Base-by-base conservation (phyloP, 2,797 vertebrate genomes). In the Catostomus latipinnis region DNA sequence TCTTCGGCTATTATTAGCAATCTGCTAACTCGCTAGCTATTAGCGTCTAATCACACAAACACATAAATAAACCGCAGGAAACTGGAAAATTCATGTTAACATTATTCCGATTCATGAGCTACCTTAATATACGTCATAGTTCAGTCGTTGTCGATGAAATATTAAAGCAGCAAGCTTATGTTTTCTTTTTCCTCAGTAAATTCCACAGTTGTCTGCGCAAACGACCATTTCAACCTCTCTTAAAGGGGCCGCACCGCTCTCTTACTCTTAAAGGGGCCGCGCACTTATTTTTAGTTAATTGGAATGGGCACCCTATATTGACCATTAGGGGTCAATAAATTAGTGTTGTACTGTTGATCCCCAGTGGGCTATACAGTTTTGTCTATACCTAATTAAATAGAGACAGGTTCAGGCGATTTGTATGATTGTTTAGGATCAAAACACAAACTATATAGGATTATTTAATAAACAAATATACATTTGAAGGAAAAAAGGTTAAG, bases 201-300 rank as follows among this genome's bases (percentile, higher is more conserved):
- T 71, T 62, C 80, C 74, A 60, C 82, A 74, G 77, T 60, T 14
- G 52, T 46, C 34, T 71, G 80, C 45, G 34, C 63, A 53, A 77
- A 46, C 56, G 48, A 54, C 67, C 67, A 71, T 78, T 78, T 49
- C 58, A 22, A 62, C 8, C 63, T 34, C 66, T 58, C 63, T 52
- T 34, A 8, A 66, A 73, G 71, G 78, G 53, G 50, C 54, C 50
- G 11, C 61, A 45, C n/a, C 14, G 50, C 18, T 79, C 58, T 50
- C 75, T 84, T 86, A 86, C 58, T 56, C 75, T 86, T 86, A 86
- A 84, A 86, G 82, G 58, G 9, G 52, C 62, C 65, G 73, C 18
- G 52, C 18, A 6, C n/a, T 13, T 12, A 50, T 78, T 72, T 34
- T 57, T 2, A 1, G 2, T 34, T 34, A 34, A 34, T 34, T 34